Evolutionary conservation across 2,797 vertebrate genomes (phyloP).

Genomic region (Cheirogaleus major): DNA sequence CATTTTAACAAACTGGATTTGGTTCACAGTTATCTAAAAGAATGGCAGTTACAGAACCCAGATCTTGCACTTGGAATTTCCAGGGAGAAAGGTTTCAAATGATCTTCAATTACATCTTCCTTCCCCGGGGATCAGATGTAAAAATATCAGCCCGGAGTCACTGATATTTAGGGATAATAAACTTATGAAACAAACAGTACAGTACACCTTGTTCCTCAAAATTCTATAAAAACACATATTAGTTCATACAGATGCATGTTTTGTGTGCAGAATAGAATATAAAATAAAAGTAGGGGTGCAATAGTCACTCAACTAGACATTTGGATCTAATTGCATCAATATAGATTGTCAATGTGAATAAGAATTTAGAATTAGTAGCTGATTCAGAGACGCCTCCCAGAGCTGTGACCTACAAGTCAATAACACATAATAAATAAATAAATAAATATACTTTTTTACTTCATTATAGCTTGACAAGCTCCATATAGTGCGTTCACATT

Average conservation of each 20-base stretch:
- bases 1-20: background rate
- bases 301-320: background rate
- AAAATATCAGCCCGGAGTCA: background rate
- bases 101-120: background rate
- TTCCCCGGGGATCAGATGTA: background rate
- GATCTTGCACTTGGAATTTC: background rate
- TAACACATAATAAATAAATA: background rate
- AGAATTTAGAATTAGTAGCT: background rate
- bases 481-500: background rate
- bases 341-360: background rate
- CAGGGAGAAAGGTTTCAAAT: background rate
- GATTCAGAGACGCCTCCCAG: background rate
- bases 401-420: background rate
- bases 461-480: background rate
- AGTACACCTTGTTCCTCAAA: too few relatives aligned
- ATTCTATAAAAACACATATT: fast-evolving
- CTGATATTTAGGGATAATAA: background rate
- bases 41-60: background rate
- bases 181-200: background rate
- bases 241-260: too few relatives aligned
- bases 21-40: background rate
- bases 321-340: background rate
- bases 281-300: background rate
- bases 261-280: background rate
- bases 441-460: background rate